These are phyloP conservation scores for Macroteleia sp. DNA, from an alignment of 2,888 invertebrate species.

Conservation along the genomic window DNA sequence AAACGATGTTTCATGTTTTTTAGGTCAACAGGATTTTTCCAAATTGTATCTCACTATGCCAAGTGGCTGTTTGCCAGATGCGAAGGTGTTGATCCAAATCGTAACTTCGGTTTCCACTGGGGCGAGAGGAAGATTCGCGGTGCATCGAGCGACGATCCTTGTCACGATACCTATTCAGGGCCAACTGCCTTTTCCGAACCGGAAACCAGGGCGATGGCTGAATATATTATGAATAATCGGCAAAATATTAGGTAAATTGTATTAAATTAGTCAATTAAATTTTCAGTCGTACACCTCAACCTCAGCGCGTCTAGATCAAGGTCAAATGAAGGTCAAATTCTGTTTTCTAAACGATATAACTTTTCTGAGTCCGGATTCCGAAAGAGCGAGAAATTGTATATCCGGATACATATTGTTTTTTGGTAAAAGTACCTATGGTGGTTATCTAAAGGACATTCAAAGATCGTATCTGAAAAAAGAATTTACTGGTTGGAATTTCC, in stretches of 20 bases:
- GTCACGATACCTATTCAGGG: slow-evolving; percentile 91
- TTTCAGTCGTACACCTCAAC: too few relatives aligned
- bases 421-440: too few relatives aligned
- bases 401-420: too few relatives aligned
- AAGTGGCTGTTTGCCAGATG: slow-evolving; percentile 87
- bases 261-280: too few relatives aligned
- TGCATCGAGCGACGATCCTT: slow-evolving; percentile 89
- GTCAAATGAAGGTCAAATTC: too few relatives aligned
- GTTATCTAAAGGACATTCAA: too few relatives aligned
- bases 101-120: slow-evolving; percentile 92
- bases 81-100: slow-evolving; percentile 90
- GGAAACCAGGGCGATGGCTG: slow-evolving; percentile 89
- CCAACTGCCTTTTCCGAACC: slow-evolving; percentile 90
- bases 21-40: slow-evolving; percentile 71
- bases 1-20: neutral
- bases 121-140: slow-evolving; percentile 84
- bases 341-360: too few relatives aligned
- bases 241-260: slow-evolving; percentile 74
- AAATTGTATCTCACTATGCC: slow-evolving; percentile 77
- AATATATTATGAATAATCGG: slow-evolving; percentile 86
- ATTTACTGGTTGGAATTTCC: too few relatives aligned
- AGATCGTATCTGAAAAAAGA: too few relatives aligned
- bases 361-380: too few relatives aligned
- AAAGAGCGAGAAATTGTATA: too few relatives aligned
- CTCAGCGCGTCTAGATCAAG: too few relatives aligned